Evolutionary conservation across 2,888 invertebrate species (phyloP), one percentile per base, ranked within the genome.

Genomic region (Trachelus troglodyta): DNA sequence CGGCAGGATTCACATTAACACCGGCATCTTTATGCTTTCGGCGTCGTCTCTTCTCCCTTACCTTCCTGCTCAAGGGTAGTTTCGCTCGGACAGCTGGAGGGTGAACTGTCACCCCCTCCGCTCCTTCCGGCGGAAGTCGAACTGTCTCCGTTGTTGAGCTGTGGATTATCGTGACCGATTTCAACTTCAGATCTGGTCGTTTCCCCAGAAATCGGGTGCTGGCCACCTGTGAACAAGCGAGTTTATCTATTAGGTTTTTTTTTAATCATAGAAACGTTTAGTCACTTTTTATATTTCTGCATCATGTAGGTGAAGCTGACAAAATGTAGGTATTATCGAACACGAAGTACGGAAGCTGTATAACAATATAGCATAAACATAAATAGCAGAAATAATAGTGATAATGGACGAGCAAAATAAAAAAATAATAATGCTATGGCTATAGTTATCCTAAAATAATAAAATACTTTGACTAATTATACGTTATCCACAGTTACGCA

Each of bases 141-240:
- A 97, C 97, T 82, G 97, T 97, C 93, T 97, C 97, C 80, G 97
- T 97, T 79, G 97, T 96, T 85, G 97, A 96, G 90, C 96, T 97
- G 94, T 97, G 97, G 89, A 97, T 96, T 91, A 97, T 97, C 86
- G 97, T 97, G 85, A 97, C 95, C 33, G 96, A 96, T 92, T 97
- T 97, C 87, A 96, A 93, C 92, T 97, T 97, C 91, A 95, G 94
- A 92, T 96, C 95, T 82, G 95, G 94, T 83, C 95, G 94, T 87
- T 97, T 97, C 88, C 97, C 96, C 88, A 97, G 93, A 88, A 96
- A 93, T 87, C 95, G 95, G 85, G 96, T 96, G 93, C 96, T 96
- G 89, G 95, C 93, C 88, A 96, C 94, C 97, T 97, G 92, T 37
- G 71, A 71, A 71, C 71, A 71, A 31, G 23, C 4, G 71, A 34